A percentile compares a stretch with the other conserved stretches of the same genome.
Evolutionary conservation across 2,888 invertebrate species (phyloP).

Genomic region (Idaea biselata): DNA sequence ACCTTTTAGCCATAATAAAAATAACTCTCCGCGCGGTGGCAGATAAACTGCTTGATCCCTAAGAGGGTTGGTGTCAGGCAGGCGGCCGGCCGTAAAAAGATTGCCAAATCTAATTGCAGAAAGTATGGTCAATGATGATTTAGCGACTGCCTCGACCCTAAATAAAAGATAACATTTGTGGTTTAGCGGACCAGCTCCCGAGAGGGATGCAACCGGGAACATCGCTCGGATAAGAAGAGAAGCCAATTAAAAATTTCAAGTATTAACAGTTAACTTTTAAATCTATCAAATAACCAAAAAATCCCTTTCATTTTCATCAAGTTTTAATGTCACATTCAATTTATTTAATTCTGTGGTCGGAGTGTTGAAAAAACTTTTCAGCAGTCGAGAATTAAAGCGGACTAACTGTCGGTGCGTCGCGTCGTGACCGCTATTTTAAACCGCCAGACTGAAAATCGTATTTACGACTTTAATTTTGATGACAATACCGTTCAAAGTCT

Average conservation of each 20-base stretch:
- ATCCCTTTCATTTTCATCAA: not conserved
- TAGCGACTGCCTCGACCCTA: no score
- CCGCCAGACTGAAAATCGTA: conserved; percentile 23
- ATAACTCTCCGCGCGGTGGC: no score
- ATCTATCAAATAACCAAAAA: not conserved
- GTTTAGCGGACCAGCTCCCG: no score
- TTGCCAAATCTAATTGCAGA: no score
- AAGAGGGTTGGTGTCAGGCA: no score
- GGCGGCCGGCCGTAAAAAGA: no score
- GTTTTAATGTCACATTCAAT: not conserved
- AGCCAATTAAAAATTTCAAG: not conserved
- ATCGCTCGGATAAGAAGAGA: no score
- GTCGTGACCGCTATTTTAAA: conserved; percentile 30
- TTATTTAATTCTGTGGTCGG: conserved; percentile 9
- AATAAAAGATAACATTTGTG: no score
- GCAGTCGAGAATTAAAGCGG: conserved; percentile 35
- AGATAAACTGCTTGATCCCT: no score
- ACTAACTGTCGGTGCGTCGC: conserved; percentile 16
- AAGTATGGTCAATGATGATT: no score
- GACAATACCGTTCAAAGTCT: conserved; percentile 8
- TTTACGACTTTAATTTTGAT: conserved; percentile 31
- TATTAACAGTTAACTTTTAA: not conserved
- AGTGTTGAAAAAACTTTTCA: conserved; percentile 42
- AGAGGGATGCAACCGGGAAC: no score
- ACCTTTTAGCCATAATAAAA: no score